Conservation (phyloP, 2,797 vertebrate genomes). For the Micrastur ruficollis region DNA sequence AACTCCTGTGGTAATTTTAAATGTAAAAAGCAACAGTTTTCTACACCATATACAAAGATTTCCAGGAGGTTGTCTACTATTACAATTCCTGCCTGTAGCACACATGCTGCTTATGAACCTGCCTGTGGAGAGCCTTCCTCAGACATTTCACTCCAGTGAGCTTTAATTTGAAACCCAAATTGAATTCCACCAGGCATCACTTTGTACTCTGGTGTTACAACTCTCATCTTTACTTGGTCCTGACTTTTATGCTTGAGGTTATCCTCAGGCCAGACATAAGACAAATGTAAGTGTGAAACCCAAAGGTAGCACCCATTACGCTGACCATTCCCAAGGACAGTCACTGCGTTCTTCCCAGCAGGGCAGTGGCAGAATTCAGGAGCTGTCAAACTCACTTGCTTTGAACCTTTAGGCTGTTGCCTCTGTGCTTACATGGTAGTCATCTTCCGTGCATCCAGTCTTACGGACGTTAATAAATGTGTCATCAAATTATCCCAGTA, state of each 20-base stretch:
- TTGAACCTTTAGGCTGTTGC: not conserved
- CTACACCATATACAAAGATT: not conserved
- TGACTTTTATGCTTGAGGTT: not conserved
- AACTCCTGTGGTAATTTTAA: not conserved
- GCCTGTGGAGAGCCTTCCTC: not conserved
- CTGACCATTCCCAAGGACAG: not conserved
- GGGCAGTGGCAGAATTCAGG: not conserved
- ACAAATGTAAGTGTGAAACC: not conserved
- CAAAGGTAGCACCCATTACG: fast-evolving
- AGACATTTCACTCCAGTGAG: not conserved
- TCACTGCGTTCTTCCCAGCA: not conserved
- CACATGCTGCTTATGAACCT: not conserved
- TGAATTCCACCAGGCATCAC: not conserved
- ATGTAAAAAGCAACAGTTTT: not conserved
- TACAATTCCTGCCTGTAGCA: not conserved
- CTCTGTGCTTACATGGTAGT: not conserved
- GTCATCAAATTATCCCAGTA: not conserved
- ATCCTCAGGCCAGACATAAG: not conserved
- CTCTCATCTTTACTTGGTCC: not conserved
- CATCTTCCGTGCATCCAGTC: not conserved
- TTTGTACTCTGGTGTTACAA: not conserved
- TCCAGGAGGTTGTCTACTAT: not conserved
- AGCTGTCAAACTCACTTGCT: not conserved
- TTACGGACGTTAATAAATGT: not conserved
- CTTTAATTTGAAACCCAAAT: slow-evolving; percentile 33